phyloP scores from a whole-genome alignment of 1,140 invertebrate species.

The Drosophila kohkoa region DNA sequence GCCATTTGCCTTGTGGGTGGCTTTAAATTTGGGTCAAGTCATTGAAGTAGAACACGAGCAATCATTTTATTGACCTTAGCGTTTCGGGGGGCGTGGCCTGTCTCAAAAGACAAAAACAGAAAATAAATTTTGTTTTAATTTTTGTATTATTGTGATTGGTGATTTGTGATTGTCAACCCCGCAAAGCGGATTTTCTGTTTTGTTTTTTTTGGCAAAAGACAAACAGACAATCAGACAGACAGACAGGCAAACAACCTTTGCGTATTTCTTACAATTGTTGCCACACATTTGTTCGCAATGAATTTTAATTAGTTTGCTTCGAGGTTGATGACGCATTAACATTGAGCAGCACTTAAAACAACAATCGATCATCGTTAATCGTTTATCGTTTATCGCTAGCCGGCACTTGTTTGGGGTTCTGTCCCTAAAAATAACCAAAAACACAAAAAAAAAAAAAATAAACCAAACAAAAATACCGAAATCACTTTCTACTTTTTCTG shows the following conservation, averaged over 20 bases:
- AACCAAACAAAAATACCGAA: constrained; percentile 20
- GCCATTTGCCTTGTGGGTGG: constrained; percentile 41
- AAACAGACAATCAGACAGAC: constrained; percentile 2
- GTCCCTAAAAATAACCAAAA: not conserved
- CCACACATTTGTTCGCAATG: constrained; percentile 70
- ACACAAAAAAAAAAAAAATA: not conserved
- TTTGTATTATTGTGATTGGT: constrained; percentile 11
- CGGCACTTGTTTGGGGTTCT: constrained; percentile 17
- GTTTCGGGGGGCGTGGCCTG: constrained; percentile 57
- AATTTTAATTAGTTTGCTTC: constrained; percentile 72
- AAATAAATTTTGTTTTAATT: constrained; percentile 36
- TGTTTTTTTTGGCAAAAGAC: constrained; percentile 41
- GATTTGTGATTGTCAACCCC: constrained; percentile 51
- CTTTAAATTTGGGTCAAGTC: constrained; percentile 70
- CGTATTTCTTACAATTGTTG: constrained; percentile 65
- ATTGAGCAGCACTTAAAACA: constrained; percentile 52
- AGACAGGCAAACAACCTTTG: constrained; percentile 50
- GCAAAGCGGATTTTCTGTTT: constrained; percentile 40
- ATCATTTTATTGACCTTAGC: constrained; percentile 63
- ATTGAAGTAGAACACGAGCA: constrained; percentile 74
- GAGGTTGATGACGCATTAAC: constrained; percentile 65
- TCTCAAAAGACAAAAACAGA: constrained; percentile 34
- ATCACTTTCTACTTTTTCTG: constrained; percentile 77
- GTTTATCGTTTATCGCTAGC: constrained; percentile 2
- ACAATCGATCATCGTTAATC: not conserved